These are phyloP conservation scores for Salminus brasiliensis DNA, from an alignment of 2,113 vertebrate genomes.

Conservation along the genomic window DNA sequence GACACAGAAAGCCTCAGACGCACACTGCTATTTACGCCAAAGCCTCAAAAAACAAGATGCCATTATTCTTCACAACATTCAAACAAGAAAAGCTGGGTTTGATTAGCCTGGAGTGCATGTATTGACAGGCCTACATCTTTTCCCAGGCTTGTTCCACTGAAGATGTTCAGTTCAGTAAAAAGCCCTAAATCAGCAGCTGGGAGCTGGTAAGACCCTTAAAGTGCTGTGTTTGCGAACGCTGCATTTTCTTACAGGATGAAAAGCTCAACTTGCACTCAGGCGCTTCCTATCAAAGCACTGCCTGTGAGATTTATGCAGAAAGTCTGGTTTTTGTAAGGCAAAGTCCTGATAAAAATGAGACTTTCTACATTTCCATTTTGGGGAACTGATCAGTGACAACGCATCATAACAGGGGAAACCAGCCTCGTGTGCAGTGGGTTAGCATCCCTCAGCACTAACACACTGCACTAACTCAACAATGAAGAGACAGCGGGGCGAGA, in stretches of 20 bases:
- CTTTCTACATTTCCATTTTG: not conserved
- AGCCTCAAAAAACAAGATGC: constrained; percentile 56
- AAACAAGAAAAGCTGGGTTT: constrained; percentile 27
- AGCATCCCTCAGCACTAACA: too few relatives aligned
- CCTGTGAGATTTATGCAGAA: not conserved
- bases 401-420: not conserved
- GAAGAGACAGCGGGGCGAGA: too few relatives aligned
- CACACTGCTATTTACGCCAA: constrained; percentile 60
- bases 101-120: not conserved
- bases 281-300: not conserved
- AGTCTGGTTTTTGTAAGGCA: not conserved
- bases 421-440: too few relatives aligned
- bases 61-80: constrained; percentile 29
- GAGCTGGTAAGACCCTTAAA: not conserved
- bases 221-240: not conserved
- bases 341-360: not conserved
- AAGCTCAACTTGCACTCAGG: not conserved
- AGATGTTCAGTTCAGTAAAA: not conserved
- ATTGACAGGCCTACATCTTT: not conserved
- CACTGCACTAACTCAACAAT: too few relatives aligned
- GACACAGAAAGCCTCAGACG: constrained; percentile 56
- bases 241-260: not conserved
- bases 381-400: not conserved
- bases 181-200: not conserved
- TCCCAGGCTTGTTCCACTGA: constrained; percentile 35